These are phyloP conservation scores for Lacerta agilis DNA, from an alignment of 2,797 vertebrate species.

Conservation along the genomic window DNA sequence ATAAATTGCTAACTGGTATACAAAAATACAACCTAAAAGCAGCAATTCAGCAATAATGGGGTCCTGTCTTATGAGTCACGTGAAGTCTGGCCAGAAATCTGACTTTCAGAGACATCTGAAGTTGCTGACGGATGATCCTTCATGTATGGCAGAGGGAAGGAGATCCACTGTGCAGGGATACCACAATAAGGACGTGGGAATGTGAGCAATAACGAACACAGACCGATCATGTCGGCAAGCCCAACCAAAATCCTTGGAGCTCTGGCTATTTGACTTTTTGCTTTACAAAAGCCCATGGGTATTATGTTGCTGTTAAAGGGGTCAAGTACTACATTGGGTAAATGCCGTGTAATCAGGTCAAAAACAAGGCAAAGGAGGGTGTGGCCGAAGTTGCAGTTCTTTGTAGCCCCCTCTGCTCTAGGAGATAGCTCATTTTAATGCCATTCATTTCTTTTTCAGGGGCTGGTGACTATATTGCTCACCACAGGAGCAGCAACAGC, in stretches of 20 bases:
- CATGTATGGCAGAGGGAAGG: no score
- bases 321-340: neutral
- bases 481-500: slow-evolving; percentile 65
- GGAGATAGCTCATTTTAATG: slow-evolving; percentile 19
- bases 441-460: slow-evolving; percentile 71
- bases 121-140: no score
- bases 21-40: no score
- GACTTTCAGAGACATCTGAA: no score
- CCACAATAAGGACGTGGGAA: neutral
- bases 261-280: no score
- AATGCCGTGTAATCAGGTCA: no score
- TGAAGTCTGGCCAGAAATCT: no score
- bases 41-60: no score
- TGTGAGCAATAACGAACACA: neutral
- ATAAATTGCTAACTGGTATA: no score
- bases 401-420: neutral
- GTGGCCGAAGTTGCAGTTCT: neutral
- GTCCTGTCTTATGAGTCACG: no score
- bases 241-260: neutral
- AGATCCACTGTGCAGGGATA: neutral
- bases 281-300: neutral
- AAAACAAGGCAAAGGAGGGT: neutral
- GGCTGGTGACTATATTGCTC: slow-evolving; percentile 73
- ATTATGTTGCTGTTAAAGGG: neutral
- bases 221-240: neutral